Evolutionary conservation across 2,797 vertebrate species (phyloP), one percentile per base, ranked within the genome.

Genomic region (Percopsis omiscomaycus): DNA sequence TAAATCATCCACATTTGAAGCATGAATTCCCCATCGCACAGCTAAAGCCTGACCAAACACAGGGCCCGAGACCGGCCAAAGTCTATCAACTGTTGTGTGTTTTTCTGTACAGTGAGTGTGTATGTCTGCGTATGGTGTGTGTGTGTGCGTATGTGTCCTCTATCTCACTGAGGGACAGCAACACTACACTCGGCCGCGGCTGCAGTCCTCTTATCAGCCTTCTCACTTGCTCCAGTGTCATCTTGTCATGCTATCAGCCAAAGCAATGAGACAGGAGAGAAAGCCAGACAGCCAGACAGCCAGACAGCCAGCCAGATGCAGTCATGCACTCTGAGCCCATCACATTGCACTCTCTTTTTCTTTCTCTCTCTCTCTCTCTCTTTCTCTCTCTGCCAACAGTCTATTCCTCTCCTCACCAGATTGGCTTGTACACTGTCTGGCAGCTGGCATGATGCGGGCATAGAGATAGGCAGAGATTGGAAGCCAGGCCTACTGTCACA

Each of bases 251-350:
- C 85, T 87, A 88, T 89, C 88, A 84, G 82, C 83, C 86, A 63
- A 77, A 89, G 87, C 89, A 87, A 85, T 86, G 85, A 91, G 86
- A 89, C 88, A 79, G 83, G 80, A 83, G 83, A 76, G 80, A 75
- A 55, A 61, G 30, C 44, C 49, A 68, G 66, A 57, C 51, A 50
- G 45, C 59, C 55, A 59, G 44, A 27, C 44, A 59, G 44, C 57
- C 45, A 12, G 22, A 22, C 12, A 67, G 81, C 79, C 73, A 78
- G 78, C 82, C 73, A 80, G 83, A 60, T 27, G 29, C 59, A 60
- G 74, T 82, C 76, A 77, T 16, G 16, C 55, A 78, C 10, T 13
- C 85, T 82, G 75, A 51, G 49, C 49, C 55, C 32, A 14, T 57
- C n/a, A 57, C 6, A 42, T 57, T 8, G 5, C 15, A 44, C 47